phyloP scores from a whole-genome alignment of 2,797 vertebrate genomes.

The Pitangus sulphuratus region DNA sequence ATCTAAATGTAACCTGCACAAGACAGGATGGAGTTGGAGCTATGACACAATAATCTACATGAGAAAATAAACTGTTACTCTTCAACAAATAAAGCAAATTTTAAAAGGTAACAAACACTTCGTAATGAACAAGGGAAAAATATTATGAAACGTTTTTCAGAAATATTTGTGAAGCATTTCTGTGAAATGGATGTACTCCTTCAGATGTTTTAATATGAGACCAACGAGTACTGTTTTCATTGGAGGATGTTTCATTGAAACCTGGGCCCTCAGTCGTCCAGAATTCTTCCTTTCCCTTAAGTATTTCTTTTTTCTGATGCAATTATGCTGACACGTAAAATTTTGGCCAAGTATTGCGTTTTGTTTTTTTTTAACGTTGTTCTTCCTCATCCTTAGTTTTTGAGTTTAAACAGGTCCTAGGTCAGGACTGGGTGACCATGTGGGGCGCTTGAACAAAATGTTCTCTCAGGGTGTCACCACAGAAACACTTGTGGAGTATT shows the following conservation, averaged over 20 bases:
- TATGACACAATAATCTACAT: background rate
- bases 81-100: background rate
- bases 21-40: background rate
- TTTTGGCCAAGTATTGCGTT: background rate
- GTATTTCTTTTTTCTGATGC: background rate
- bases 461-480: background rate
- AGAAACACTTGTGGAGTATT: constrained; percentile 4
- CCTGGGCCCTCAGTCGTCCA: background rate
- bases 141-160: background rate
- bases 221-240: background rate
- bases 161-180: background rate
- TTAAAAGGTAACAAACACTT: background rate
- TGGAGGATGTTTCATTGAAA: background rate
- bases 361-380: background rate
- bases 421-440: background rate
- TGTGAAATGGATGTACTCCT: background rate
- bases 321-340: background rate
- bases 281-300: background rate
- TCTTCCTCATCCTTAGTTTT: background rate
- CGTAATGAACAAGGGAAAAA: background rate
- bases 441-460: constrained; percentile 9
- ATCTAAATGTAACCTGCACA: background rate
- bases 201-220: background rate
- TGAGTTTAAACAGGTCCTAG: background rate
- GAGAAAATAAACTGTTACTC: background rate